Base-by-base conservation (phyloP, 92 coral and sea anemone species). In the Micromussa lordhowensis region DNA sequence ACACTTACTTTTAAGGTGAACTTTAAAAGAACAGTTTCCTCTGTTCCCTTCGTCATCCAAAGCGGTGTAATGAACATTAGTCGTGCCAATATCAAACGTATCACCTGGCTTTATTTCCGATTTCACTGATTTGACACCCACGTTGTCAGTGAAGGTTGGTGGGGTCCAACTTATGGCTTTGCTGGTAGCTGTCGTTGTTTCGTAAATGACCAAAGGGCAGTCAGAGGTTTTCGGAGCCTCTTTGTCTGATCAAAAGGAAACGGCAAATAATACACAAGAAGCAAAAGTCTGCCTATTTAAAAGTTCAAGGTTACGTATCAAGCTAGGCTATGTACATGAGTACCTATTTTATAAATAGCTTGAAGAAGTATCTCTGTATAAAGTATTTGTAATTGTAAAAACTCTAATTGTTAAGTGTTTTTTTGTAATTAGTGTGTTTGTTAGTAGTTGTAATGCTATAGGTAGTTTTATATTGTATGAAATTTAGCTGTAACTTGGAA, bases 91-190 rank as follows among this genome's bases (percentile, higher is more conserved):
- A 24, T 48, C 6, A 72, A 95, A 95, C 13, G 36, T 84, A 79
- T 95, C 94, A n/a, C 95, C 95, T 55, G 98, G 96, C 1, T 88
- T 93, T 31, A 79, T 78, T 7, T 90, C 77, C 24, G 96, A 85
- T 21, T 80, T 66, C 24, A 77, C 89, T 15, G 11, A 19, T 29
- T 54, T 64, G 34, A 94, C 93, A 0, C 90, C 96, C 1, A 94
- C 96, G 57, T 97, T 97, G 88, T 97, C 99, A 22, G 93, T 92
- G 68, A 93, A 92, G 35, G 70, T 82, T 24, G 98, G 98, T 17
- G 89, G 79, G 1, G 86, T 92, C 99, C 99, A 97, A 18, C 87
- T 84, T 21, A 93, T 92, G 21, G 32, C 93, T 22, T 54, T 82
- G 31, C 61, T 86, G n/a, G 30, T 54, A 36, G 21, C 38, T 36